Evolutionary conservation across 2,888 invertebrate genomes (phyloP).

Genomic region (Coenonympha glycerion): DNA sequence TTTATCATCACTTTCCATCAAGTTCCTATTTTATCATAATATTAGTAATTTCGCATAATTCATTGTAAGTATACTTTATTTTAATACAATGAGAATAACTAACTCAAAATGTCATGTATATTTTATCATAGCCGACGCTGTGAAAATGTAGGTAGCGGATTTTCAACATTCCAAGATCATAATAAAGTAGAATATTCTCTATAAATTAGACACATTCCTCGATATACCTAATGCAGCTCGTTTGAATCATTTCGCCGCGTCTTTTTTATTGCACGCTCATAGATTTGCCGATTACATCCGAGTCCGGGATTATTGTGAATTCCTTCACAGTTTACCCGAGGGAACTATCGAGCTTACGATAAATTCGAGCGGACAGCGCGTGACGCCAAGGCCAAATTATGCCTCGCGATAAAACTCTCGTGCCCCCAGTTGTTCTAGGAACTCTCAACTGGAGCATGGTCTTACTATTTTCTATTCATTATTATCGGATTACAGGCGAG

Average conservation of each 20-base stretch:
- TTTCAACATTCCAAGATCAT: not conserved
- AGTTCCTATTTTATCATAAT: too few species aligned
- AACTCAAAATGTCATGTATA: too few species aligned
- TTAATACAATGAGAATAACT: too few species aligned
- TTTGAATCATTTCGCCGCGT: conserved; percentile 26
- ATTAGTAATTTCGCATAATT: too few species aligned
- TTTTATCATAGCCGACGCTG: not conserved
- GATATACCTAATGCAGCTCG: not conserved
- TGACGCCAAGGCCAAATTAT: conserved; percentile 60
- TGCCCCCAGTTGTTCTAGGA: conserved; percentile 49
- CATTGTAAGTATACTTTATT: too few species aligned
- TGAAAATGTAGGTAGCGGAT: not conserved
- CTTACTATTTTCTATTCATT: conserved; percentile 63
- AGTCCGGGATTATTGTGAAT: conserved; percentile 37
- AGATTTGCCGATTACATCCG: conserved; percentile 31
- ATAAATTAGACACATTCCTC: not conserved
- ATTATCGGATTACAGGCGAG: conserved; percentile 59
- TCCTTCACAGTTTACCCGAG: conserved; percentile 42
- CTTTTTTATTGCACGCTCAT: conserved; percentile 31
- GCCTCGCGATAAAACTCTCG: conserved; percentile 55
- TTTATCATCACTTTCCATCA: too few species aligned
- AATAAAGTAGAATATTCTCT: not conserved
- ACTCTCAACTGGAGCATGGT: conserved; percentile 52
- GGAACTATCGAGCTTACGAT: conserved; percentile 49
- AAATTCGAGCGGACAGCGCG: conserved; percentile 52